phyloP scores from a whole-genome alignment of 1,140 invertebrate genomes.

The Calliopsis andreniformis region DNA sequence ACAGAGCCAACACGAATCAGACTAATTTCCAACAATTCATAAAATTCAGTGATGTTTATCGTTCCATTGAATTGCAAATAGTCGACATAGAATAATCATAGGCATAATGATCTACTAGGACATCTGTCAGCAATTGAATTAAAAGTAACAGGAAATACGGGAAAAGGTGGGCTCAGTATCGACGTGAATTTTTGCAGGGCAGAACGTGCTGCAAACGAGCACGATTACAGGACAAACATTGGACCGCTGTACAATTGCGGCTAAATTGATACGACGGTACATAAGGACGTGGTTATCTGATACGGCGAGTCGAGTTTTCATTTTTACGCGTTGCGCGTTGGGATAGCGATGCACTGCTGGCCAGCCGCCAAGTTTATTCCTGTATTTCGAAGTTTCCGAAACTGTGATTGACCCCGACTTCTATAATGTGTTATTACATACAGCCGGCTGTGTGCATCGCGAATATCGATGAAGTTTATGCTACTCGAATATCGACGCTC shows the following conservation, averaged over 20 bases:
- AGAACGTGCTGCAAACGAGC: conserved; percentile 21
- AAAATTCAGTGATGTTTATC: too few species aligned
- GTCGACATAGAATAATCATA: too few species aligned
- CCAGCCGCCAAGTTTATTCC: conserved; percentile 31
- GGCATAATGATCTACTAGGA: too few species aligned
- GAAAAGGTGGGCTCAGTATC: background rate
- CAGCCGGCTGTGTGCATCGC: background rate
- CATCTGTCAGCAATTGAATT: background rate
- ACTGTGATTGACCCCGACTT: conserved; percentile 44
- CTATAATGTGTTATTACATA: conserved; percentile 43
- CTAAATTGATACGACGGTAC: conserved; percentile 49
- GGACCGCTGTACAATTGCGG: conserved; percentile 28
- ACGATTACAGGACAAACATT: conserved; percentile 41
- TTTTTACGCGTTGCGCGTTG: conserved; percentile 23
- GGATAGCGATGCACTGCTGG: background rate
- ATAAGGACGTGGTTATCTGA: conserved; percentile 49
- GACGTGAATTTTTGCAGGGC: conserved; percentile 9
- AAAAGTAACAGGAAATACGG: background rate
- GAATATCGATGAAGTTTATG: conserved; percentile 25
- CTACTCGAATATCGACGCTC: background rate
- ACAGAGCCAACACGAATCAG: too few species aligned
- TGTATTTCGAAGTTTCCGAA: conserved; percentile 46
- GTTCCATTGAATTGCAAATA: too few species aligned
- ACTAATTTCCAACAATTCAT: too few species aligned
- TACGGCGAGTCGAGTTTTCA: conserved; percentile 40